Evolutionary conservation across 2,888 invertebrate species (phyloP), one percentile per base, ranked within the genome.

Genomic region (Emmelina monodactyla): DNA sequence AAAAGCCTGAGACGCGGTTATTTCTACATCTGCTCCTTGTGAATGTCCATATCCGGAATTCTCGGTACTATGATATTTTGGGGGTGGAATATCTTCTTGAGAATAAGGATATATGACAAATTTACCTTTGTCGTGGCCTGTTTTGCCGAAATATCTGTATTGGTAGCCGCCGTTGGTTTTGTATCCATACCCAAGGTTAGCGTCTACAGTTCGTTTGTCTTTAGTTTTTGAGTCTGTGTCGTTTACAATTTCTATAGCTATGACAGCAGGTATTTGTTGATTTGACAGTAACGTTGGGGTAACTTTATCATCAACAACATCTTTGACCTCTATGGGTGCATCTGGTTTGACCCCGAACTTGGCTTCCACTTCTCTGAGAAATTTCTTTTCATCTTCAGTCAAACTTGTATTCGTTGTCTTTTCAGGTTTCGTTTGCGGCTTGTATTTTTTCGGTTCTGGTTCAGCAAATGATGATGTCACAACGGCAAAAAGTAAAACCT

Each of bases 131-230:
- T 75, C 68, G 46, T 75, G 66, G 1, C 56, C 50, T 16, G 69
- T 57, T 52, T 71, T 76, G n/a, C 79, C 81, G 25, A 80, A 78
- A 43, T 78, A 72, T 2, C 70, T 67, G 44, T 82, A 82, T n/a
- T 69, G 64, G 30, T 80, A 82, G 6, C 80, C 79, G 43, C 67
- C 66, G 45, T 83, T 83, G 2, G 75, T 75, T 46, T 75, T 73
- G 42, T 83, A 85, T 5, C 87, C 88, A 55, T 87, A 90, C 37
- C 91, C 91, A 9, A 91, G 66, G 32, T 86, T 85, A 1, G 85
- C 84, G 43, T 90, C 88, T 10, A 90, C 86, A 0, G 90, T 91
- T 45, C 91, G 73, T 53, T 91, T 91, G 1, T 75, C 80, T 57
- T 83, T 83, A 2, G 51, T 47, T 43, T 80, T 81, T 3, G 76